phyloP scores from a whole-genome alignment of 2,113 vertebrate species.

The Amphilophus citrinellus region DNA sequence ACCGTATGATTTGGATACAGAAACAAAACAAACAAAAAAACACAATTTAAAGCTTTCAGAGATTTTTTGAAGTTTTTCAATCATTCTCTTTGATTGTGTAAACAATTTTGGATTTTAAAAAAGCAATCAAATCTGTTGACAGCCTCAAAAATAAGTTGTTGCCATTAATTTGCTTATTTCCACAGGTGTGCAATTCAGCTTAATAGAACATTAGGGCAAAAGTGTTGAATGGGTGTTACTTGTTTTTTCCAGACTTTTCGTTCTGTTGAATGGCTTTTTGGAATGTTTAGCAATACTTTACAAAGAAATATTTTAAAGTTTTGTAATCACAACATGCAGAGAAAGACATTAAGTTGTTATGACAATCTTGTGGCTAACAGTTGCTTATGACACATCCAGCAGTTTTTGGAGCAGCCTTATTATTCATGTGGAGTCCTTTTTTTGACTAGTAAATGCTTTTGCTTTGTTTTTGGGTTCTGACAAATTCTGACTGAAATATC shows the following conservation, averaged over 20 bases:
- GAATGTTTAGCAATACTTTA: background rate
- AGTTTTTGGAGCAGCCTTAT: background rate
- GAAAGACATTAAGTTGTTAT: background rate
- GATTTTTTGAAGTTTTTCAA: background rate
- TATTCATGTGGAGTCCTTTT: background rate
- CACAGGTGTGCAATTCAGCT: background rate
- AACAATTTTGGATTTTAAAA: constrained; percentile 39
- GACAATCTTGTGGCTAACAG: background rate
- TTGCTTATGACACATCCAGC: background rate
- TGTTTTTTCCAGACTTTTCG: background rate
- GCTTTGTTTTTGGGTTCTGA: background rate
- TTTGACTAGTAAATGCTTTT: background rate
- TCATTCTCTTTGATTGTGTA: constrained; percentile 16
- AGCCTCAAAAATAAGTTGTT: background rate
- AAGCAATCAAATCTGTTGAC: constrained; percentile 14
- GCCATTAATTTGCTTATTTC: background rate
- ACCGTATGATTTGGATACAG: constrained; percentile 3
- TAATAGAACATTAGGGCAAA: background rate
- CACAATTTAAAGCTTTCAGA: background rate
- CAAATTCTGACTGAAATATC: background rate
- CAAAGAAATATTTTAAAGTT: background rate
- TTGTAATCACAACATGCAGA: background rate
- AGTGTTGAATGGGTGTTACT: background rate
- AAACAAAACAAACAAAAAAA: background rate
- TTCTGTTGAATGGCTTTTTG: background rate